These are phyloP conservation scores for Lordiphosa mommai DNA, from an alignment of 1,140 invertebrate species.

Conservation along the genomic window DNA sequence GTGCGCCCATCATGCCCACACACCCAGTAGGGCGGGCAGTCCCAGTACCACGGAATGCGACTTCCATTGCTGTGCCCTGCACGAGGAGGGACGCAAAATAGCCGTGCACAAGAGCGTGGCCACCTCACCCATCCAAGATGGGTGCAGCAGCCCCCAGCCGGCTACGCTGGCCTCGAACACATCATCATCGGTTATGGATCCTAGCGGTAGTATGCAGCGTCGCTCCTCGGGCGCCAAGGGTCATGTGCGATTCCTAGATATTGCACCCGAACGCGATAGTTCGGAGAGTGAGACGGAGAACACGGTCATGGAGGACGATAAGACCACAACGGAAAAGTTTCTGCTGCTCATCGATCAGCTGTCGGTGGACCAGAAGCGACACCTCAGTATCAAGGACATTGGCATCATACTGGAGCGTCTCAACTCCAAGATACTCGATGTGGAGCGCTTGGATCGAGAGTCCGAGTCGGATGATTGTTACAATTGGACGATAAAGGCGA, in stretches of 20 bases:
- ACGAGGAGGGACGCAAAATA: conserved; percentile 94
- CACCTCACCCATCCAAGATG: conserved; percentile 94
- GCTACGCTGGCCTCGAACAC: conserved; percentile 29
- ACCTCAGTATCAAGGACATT: conserved; percentile 96
- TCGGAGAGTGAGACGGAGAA: conserved; percentile 96
- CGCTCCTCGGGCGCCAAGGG: conserved; percentile 82
- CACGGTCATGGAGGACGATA: conserved; percentile 93
- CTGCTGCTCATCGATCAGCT: conserved; percentile 94
- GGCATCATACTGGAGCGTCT: conserved; percentile 95
- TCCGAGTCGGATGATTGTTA: conserved; percentile 94
- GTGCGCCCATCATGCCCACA: conserved; percentile 88
- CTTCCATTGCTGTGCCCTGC: conserved; percentile 95
- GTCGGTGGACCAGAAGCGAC: conserved; percentile 93
- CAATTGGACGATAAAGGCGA: conserved; percentile 96
- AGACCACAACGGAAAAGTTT: conserved; percentile 93
- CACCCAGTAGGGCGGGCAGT: conserved; percentile 81
- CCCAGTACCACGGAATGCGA: conserved; percentile 89
- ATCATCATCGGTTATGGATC: conserved; percentile 68
- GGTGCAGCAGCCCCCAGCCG: conserved; percentile 84
- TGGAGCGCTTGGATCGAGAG: conserved; percentile 93
- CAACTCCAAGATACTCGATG: conserved; percentile 95
- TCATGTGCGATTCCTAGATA: conserved; percentile 88
- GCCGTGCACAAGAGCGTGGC: conserved; percentile 94
- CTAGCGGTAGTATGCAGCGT: conserved; percentile 81
- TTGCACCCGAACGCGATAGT: conserved; percentile 87